These are phyloP conservation scores for Campoplex capitator DNA, from an alignment of 2,888 invertebrate species.

Conservation along the genomic window DNA sequence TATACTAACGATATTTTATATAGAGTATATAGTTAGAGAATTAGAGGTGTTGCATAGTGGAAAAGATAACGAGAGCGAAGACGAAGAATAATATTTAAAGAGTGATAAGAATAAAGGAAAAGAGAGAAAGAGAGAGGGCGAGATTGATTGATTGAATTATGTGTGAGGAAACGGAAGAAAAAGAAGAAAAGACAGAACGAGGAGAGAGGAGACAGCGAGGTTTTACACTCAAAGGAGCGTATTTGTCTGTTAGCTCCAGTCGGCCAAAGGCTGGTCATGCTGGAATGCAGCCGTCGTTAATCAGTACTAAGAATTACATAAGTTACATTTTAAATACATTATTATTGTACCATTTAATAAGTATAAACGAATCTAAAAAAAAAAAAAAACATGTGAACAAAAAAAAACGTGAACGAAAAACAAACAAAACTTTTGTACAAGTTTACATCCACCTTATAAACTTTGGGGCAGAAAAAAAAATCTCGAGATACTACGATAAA, in stretches of 20 bases:
- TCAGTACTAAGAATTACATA: constrained; percentile 84
- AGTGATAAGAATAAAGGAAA: constrained; percentile 16
- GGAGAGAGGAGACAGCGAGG: constrained; percentile 73
- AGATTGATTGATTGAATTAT: constrained; percentile 38
- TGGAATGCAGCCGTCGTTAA: constrained; percentile 84
- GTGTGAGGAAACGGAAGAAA: background rate
- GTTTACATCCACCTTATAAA: constrained; percentile 70
- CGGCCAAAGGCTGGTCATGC: constrained; percentile 84
- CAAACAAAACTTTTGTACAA: constrained; percentile 76
- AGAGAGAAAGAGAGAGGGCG: constrained; percentile 19
- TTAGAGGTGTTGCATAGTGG: constrained; percentile 81
- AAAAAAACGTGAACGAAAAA: constrained; percentile 73
- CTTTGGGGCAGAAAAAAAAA: constrained; percentile 56
- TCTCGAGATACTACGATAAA: background rate
- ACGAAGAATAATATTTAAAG: constrained; percentile 22
- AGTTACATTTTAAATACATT: constrained; percentile 84
- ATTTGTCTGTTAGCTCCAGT: constrained; percentile 85
- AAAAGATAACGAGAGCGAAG: constrained; percentile 37
- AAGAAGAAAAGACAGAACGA: background rate
- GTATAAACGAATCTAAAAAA: constrained; percentile 55
- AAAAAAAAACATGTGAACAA: constrained; percentile 14
- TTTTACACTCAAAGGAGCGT: constrained; percentile 83
- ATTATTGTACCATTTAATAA: constrained; percentile 79
- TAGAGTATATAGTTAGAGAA: constrained; percentile 84
- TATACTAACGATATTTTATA: constrained; percentile 85